phyloP scores from a whole-genome alignment of 2,113 vertebrate species.

The Oxygymnocypris stewartii region DNA sequence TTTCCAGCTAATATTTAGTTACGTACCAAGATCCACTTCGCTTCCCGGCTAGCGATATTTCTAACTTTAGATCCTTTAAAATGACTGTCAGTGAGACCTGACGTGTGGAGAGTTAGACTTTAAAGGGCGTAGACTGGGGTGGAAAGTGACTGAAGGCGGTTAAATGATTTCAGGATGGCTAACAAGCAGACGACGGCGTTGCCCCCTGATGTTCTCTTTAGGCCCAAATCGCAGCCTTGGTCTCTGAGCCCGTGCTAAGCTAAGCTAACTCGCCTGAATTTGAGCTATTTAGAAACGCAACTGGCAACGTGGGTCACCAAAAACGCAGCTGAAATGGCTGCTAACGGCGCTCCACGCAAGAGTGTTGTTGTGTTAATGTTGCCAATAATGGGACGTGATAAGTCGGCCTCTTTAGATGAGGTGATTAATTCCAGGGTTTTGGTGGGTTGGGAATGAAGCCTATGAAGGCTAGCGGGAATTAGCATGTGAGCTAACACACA shows the following conservation, averaged over 20 bases:
- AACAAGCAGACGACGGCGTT: constrained; percentile 72
- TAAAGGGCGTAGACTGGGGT: background rate
- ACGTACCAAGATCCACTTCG: constrained; percentile 46
- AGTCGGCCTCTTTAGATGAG: background rate
- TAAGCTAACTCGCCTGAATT: constrained; percentile 45
- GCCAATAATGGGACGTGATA: background rate
- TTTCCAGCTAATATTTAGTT: constrained; percentile 42
- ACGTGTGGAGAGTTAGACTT: background rate
- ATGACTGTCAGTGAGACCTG: background rate
- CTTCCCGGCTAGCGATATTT: constrained; percentile 33
- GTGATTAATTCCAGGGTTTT: constrained; percentile 43
- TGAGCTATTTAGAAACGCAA: constrained; percentile 49
- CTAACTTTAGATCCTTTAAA: background rate
- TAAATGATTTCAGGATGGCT: constrained; percentile 40
- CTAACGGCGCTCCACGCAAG: background rate
- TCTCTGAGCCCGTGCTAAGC: constrained; percentile 45
- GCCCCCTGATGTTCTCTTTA: constrained; percentile 70
- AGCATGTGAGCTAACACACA: constrained; percentile 46
- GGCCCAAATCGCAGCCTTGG: constrained; percentile 74
- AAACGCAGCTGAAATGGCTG: constrained; percentile 18
- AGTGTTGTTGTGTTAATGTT: background rate
- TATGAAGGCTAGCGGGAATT: constrained; percentile 55
- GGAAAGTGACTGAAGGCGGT: background rate
- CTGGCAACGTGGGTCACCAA: constrained; percentile 52
- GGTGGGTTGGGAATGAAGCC: constrained; percentile 43